Evolutionary conservation across 2,888 invertebrate genomes (phyloP).

Genomic region (Fissipunctia ypsillon): DNA sequence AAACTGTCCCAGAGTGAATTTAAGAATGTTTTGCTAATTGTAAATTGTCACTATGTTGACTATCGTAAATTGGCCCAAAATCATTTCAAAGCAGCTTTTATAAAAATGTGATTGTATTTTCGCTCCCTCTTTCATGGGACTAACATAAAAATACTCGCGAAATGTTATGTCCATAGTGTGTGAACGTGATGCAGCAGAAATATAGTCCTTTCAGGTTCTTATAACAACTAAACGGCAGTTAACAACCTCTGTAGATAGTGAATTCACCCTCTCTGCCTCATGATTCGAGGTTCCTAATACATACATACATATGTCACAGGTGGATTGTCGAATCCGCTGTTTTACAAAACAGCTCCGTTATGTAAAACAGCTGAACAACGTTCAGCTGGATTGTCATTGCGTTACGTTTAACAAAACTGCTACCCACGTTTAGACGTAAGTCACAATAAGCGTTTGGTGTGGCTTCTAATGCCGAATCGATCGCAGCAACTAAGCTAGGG

Average conservation of each 20-base stretch:
- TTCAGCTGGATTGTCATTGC: no score
- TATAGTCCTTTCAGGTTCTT: background rate
- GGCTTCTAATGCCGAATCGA: no score
- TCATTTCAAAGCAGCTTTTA: background rate
- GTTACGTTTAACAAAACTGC: no score
- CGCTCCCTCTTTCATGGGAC: background rate
- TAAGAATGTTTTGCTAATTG: constrained; percentile 35
- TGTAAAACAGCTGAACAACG: no score
- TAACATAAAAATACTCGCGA: background rate
- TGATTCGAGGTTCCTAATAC: background rate
- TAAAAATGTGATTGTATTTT: constrained; percentile 2
- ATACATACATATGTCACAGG: no score
- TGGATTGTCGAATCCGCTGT: no score
- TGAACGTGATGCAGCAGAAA: background rate
- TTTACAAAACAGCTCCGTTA: no score
- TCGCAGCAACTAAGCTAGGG: no score
- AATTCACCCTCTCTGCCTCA: background rate
- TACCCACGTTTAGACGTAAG: no score
- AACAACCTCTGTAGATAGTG: background rate
- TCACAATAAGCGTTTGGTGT: no score
- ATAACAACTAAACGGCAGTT: background rate
- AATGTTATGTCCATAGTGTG: background rate
- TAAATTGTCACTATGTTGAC: constrained; percentile 21
- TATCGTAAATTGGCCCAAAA: constrained; percentile 21
- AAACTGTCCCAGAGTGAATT: constrained; percentile 38